Evolutionary conservation across 2,888 invertebrate genomes (phyloP).

Genomic region (Thera obeliscata): DNA sequence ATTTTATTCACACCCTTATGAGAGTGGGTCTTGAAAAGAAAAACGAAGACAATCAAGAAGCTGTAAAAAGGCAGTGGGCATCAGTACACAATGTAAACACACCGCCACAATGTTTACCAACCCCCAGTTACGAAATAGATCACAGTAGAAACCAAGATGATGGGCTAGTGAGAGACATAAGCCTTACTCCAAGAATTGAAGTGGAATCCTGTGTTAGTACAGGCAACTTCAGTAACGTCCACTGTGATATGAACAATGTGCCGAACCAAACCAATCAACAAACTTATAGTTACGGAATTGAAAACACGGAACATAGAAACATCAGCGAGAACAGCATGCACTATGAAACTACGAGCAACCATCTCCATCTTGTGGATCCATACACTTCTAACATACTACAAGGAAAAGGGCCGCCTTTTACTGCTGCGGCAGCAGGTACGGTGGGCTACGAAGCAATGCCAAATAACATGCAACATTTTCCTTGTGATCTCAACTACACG

Average conservation of each 20-base stretch:
- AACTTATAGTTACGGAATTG: constrained; percentile 70
- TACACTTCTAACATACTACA: constrained; percentile 76
- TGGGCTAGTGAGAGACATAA: constrained; percentile 81
- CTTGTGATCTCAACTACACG: constrained; percentile 76
- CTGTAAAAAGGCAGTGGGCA: constrained; percentile 77
- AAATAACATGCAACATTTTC: constrained; percentile 73
- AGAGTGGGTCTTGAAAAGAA: constrained; percentile 94
- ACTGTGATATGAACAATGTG: constrained; percentile 83
- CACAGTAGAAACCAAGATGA: constrained; percentile 69
- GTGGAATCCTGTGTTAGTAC: constrained; percentile 87
- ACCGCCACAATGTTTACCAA: constrained; percentile 61
- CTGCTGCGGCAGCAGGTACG: constrained; percentile 48
- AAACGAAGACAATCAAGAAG: constrained; percentile 85
- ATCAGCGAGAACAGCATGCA: constrained; percentile 65
- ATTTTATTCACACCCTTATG: constrained; percentile 98
- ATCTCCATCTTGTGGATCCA: constrained; percentile 69
- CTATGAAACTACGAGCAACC: constrained; percentile 73
- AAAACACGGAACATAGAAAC: constrained; percentile 75
- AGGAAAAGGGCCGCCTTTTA: constrained; percentile 74
- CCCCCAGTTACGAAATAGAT: constrained; percentile 69
- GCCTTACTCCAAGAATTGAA: constrained; percentile 82
- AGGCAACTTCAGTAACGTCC: constrained; percentile 88
- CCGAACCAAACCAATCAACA: constrained; percentile 52
- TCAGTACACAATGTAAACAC: constrained; percentile 64
- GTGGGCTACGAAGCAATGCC: constrained; percentile 68